Conservation (phyloP, 2,113 vertebrate genomes). For the Tenrec ecaudatus region DNA sequence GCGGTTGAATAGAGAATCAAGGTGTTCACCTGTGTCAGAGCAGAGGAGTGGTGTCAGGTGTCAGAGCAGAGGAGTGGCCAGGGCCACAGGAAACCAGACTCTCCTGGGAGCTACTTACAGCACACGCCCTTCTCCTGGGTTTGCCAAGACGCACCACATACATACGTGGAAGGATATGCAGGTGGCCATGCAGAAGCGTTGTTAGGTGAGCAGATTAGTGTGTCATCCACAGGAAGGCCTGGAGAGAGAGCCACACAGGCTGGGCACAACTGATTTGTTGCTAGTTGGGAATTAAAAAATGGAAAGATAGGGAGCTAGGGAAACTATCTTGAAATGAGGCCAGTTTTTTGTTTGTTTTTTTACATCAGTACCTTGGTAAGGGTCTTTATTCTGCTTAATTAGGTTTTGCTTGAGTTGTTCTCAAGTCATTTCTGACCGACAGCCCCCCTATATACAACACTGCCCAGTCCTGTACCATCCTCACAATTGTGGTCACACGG, state of each 20-base stretch:
- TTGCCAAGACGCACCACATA: not conserved
- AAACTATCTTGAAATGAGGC: not conserved
- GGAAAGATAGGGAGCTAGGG: not conserved
- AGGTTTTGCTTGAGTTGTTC: no score
- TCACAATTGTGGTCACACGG: no score
- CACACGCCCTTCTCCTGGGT: not conserved
- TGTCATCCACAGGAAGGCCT: not conserved
- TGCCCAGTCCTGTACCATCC: no score
- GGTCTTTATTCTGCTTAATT: not conserved
- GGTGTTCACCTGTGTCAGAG: not conserved
- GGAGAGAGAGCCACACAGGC: not conserved
- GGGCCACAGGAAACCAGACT: not conserved
- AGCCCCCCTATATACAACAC: no score
- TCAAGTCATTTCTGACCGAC: no score
- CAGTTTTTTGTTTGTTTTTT: no score
- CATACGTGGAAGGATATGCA: not conserved
- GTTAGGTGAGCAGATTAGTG: not conserved
- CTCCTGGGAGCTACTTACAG: not conserved
- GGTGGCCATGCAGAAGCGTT: not conserved
- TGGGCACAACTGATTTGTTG: not conserved
- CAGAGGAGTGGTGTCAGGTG: not conserved
- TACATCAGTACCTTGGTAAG: not conserved
- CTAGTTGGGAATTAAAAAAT: not conserved
- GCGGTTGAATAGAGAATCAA: not conserved
- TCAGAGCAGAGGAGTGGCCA: not conserved